phyloP scores from a whole-genome alignment of 2,888 invertebrate genomes.

The Spodoptera exigua region DNA sequence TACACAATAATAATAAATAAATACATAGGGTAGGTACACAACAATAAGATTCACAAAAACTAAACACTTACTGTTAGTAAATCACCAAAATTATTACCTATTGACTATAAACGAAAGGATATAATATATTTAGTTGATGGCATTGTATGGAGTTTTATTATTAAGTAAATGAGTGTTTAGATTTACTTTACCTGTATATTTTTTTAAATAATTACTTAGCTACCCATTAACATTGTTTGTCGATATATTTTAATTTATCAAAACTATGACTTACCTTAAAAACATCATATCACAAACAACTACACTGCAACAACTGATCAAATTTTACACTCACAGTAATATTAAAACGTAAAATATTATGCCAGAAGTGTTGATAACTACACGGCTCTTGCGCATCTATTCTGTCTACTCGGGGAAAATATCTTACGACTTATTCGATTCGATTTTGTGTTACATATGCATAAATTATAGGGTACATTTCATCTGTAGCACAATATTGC shows the following conservation, averaged over 20 bases:
- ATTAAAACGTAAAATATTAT: slow-evolving; percentile 37
- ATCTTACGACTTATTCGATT: slow-evolving; percentile 34
- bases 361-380: slow-evolving; percentile 37
- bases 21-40: slow-evolving; percentile 36
- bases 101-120: slow-evolving; percentile 38
- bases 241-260: slow-evolving; percentile 37
- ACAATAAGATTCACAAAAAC: slow-evolving; percentile 36
- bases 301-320: slow-evolving; percentile 39
- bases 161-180: slow-evolving; percentile 37
- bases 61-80: slow-evolving; percentile 39
- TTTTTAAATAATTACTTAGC: slow-evolving; percentile 38
- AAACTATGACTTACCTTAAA: slow-evolving; percentile 36
- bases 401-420: slow-evolving; percentile 36
- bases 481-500: no score
- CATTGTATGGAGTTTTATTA: slow-evolving; percentile 37
- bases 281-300: slow-evolving; percentile 40
- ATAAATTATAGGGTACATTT: no score
- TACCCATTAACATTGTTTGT: slow-evolving; percentile 37
- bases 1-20: slow-evolving; percentile 35
- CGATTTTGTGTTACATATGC: no score
- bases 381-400: slow-evolving; percentile 38
- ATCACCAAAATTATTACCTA: slow-evolving; percentile 33
- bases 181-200: slow-evolving; percentile 39
- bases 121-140: slow-evolving; percentile 38
- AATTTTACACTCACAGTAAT: slow-evolving; percentile 38